Percentiles rank a stretch among this genome's conserved stretches.
Evolutionary conservation across 53 echinoderm and acorn worm species (phyloP).

Genomic region (Echinarachnius parma): DNA sequence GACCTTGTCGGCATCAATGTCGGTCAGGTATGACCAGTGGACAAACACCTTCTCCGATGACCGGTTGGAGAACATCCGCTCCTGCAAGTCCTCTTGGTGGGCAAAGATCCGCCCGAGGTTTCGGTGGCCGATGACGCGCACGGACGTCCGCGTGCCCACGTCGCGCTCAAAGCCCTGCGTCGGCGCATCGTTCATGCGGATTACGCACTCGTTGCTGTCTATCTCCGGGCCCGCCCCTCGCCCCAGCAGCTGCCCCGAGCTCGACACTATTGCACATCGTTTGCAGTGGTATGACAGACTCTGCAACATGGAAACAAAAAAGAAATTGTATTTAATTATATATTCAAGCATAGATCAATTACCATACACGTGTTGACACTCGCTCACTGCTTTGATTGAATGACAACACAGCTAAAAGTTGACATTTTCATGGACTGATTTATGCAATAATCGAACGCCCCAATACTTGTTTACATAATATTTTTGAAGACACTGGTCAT

Average conservation of each 20-base stretch:
- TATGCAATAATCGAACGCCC: no score
- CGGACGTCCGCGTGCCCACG: slow-evolving; percentile 79
- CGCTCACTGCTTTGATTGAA: no score
- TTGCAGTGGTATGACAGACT: slow-evolving; percentile 81
- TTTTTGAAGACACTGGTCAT: no score
- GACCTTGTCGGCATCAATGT: slow-evolving; percentile 59
- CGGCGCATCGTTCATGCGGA: slow-evolving; percentile 98
- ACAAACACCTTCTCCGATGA: slow-evolving; percentile 68
- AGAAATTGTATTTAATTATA: no score
- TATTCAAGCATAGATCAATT: no score
- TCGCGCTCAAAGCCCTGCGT: slow-evolving; percentile 81
- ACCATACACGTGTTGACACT: no score
- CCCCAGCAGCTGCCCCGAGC: slow-evolving; percentile 89
- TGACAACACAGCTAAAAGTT: no score
- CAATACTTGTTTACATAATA: no score
- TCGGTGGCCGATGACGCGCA: slow-evolving; percentile 78
- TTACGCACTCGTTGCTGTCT: slow-evolving; percentile 87
- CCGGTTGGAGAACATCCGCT: slow-evolving; percentile 63
- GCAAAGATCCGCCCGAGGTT: slow-evolving; percentile 76
- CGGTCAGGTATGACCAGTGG: slow-evolving; percentile 84
- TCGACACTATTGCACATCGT: slow-evolving; percentile 89
- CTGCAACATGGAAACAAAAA: slow-evolving; percentile 46
- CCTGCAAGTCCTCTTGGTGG: slow-evolving; percentile 47
- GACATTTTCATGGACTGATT: no score
- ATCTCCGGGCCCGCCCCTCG: slow-evolving; percentile 72